These are phyloP conservation scores for Montipora efflorescens DNA, from an alignment of 64 coral and sea anemone species.

Conservation along the genomic window DNA sequence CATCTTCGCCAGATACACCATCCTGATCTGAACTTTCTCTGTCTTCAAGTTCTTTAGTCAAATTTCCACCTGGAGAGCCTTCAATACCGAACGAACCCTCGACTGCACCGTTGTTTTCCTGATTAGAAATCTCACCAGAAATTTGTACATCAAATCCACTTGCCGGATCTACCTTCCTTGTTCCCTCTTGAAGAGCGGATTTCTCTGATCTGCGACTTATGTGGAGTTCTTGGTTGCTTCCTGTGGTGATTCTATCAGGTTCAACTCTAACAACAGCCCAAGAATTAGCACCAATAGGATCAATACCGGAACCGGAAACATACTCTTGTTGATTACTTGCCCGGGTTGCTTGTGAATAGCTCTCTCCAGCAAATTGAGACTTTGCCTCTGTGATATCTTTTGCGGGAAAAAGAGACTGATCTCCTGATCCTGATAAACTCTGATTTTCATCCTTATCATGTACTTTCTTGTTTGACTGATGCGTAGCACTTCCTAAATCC, in stretches of 20 bases:
- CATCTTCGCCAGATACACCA: slow-evolving; percentile 24
- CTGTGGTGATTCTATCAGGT: neutral
- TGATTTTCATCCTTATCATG: neutral
- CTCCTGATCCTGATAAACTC: slow-evolving; percentile 22
- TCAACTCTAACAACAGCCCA: slow-evolving; percentile 53
- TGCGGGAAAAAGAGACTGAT: slow-evolving; percentile 6
- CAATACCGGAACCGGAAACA: slow-evolving; percentile 49
- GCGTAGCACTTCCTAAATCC: neutral
- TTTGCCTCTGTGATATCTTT: neutral
- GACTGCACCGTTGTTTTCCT: neutral
- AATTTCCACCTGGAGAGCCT: neutral
- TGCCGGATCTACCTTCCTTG: neutral
- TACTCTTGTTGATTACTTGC: slow-evolving; percentile 13
- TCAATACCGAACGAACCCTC: neutral
- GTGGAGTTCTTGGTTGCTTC: slow-evolving; percentile 12
- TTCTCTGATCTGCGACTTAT: slow-evolving; percentile 17
- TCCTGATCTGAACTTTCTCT: neutral
- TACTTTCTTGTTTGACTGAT: neutral
- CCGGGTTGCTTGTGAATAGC: neutral
- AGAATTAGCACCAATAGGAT: slow-evolving; percentile 36
- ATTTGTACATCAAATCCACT: neutral
- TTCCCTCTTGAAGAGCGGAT: neutral
- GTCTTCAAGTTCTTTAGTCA: neutral
- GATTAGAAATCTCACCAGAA: neutral
- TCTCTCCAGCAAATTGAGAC: slow-evolving; percentile 4